Conservation (phyloP, 2,797 vertebrate species). For the Labroides dimidiatus region DNA sequence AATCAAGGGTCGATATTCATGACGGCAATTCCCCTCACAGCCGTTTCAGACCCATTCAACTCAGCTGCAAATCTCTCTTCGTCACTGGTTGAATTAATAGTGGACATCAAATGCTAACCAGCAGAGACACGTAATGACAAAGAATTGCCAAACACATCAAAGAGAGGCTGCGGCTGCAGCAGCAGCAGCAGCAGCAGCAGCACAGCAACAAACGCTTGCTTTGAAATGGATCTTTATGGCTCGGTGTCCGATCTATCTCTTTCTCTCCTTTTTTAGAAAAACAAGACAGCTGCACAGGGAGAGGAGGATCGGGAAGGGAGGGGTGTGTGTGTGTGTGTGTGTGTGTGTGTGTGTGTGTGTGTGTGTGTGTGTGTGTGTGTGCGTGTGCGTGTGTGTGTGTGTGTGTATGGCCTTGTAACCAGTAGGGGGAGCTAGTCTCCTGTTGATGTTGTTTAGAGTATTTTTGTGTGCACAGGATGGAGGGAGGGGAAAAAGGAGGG, state of each 20-base stretch:
- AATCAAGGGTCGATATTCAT: slow-evolving; percentile 44
- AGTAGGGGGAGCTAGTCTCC: slow-evolving; percentile 74
- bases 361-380: not conserved
- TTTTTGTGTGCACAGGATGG: not conserved
- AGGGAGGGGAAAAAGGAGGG: slow-evolving; percentile 1
- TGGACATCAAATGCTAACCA: slow-evolving; percentile 42
- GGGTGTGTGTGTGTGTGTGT: slow-evolving; percentile 1
- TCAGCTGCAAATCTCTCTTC: slow-evolving; percentile 34
- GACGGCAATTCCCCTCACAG: slow-evolving; percentile 43
- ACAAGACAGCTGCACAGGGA: slow-evolving; percentile 52
- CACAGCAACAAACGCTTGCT: slow-evolving; percentile 52
- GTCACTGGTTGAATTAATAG: slow-evolving; percentile 44
- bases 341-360: not conserved
- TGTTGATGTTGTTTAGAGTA: slow-evolving; percentile 23
- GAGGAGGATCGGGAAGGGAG: not conserved
- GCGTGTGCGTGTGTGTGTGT: not conserved
- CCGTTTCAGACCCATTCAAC: slow-evolving; percentile 47
- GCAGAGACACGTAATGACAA: slow-evolving; percentile 36
- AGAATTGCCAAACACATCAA: slow-evolving; percentile 36
- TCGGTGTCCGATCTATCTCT: slow-evolving; percentile 54
- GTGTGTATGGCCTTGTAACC: slow-evolving; percentile 33
- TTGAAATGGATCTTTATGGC: slow-evolving; percentile 66
- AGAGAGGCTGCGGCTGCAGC: slow-evolving; percentile 35
- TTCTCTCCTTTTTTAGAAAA: slow-evolving; percentile 49
- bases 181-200: slow-evolving; percentile 49